Conservation (phyloP, 2,888 invertebrate species). For the Sacculina carcini region DNA sequence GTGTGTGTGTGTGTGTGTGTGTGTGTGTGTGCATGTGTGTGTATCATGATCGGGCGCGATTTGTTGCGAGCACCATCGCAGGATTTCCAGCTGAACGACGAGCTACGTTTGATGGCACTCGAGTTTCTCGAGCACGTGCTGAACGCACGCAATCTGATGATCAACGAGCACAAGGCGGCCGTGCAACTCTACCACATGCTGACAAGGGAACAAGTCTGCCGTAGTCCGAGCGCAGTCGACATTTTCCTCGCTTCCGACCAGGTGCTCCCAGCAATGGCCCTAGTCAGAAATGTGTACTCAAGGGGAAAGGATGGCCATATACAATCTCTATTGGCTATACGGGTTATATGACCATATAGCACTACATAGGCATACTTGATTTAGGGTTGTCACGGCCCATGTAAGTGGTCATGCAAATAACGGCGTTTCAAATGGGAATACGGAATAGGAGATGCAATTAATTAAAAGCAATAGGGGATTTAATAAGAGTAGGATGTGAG, state of each 20-base stretch:
- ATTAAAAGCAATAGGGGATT: too few species aligned
- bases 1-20: too few species aligned
- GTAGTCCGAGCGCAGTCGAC: conserved; percentile 37
- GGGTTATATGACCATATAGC: too few species aligned
- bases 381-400: too few species aligned
- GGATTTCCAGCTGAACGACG: conserved; percentile 52
- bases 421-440: too few species aligned
- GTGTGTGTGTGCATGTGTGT: not conserved
- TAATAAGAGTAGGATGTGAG: too few species aligned
- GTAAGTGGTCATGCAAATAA: too few species aligned
- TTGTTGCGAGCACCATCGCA: conserved; percentile 17
- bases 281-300: too few species aligned
- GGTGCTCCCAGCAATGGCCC: conserved; percentile 26
- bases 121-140: conserved; percentile 69
- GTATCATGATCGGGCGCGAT: not conserved
- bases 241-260: conserved; percentile 37
- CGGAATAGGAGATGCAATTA: too few species aligned
- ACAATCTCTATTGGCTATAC: too few species aligned
- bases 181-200: conserved; percentile 48
- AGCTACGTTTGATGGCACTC: conserved; percentile 45
- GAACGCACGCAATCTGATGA: conserved; percentile 49
- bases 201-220: conserved; percentile 41
- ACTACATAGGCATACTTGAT: too few species aligned
- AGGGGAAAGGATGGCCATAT: too few species aligned
- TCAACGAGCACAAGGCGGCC: conserved; percentile 69